Evolutionary conservation across 2,797 vertebrate genomes (phyloP).

Genomic region (Gadopsis marmoratus): DNA sequence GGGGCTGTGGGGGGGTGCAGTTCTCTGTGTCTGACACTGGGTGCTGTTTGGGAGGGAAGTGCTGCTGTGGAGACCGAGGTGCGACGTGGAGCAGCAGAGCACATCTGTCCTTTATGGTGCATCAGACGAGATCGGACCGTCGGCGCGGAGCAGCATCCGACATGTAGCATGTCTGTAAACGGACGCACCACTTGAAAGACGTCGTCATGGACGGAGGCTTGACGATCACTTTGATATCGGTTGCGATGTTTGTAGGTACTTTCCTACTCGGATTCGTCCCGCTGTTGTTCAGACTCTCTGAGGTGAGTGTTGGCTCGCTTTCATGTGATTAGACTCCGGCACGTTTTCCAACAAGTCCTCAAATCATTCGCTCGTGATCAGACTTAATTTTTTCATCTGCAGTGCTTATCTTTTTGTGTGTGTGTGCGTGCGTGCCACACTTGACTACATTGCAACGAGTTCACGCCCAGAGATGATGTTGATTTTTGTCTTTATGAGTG

Average conservation of each 20-base stretch:
- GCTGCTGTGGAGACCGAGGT: conserved; percentile 20
- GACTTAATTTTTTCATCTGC: not conserved
- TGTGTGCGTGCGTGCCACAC: too few relatives aligned
- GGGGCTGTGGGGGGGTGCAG: conserved; percentile 24
- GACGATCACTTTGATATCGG: conserved; percentile 81
- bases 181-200: not conserved
- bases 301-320: conserved; percentile 72
- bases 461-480: not conserved
- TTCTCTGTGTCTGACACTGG: conserved; percentile 40
- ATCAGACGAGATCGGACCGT: not conserved
- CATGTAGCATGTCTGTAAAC: not conserved
- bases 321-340: not conserved
- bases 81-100: conserved; percentile 73
- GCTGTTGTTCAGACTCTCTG: conserved; percentile 82
- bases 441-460: not conserved
- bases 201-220: conserved; percentile 84
- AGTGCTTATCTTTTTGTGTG: not conserved
- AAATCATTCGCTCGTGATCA: too few relatives aligned
- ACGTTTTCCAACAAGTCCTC: too few relatives aligned
- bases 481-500: not conserved
- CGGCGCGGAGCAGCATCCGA: not conserved
- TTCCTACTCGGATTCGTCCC: conserved; percentile 86
- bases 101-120: not conserved
- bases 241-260: conserved; percentile 87
- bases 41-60: conserved; percentile 49